These are phyloP conservation scores for Notarius quadriscutis DNA, from an alignment of 2,113 vertebrate genomes.

Conservation along the genomic window DNA sequence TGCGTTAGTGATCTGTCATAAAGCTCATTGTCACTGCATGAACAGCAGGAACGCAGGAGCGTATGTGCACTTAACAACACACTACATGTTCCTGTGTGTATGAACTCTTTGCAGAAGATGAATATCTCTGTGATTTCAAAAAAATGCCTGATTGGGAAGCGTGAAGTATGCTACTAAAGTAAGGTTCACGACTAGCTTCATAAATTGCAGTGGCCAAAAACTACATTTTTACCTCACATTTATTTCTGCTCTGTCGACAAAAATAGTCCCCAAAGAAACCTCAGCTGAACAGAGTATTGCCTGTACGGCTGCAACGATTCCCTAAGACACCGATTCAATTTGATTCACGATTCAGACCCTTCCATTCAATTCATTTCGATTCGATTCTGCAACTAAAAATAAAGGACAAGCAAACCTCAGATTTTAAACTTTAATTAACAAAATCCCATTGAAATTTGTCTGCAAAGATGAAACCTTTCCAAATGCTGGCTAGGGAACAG, in stretches of 20 bases:
- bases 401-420: no score
- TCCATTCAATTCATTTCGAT: no score
- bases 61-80: neutral
- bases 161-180: neutral
- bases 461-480: no score
- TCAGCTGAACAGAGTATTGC: neutral
- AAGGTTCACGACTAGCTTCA: neutral
- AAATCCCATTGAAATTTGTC: no score
- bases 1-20: slow-evolving; percentile 39
- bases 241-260: neutral
- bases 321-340: no score
- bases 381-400: no score
- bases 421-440: no score
- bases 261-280: neutral
- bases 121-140: neutral
- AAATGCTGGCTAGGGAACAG: no score
- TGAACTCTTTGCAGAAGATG: neutral
- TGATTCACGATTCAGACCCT: no score
- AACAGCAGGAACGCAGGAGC: neutral
- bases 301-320: no score
- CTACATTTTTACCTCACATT: neutral
- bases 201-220: neutral
- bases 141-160: neutral
- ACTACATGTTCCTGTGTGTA: no score
- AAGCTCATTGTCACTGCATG: neutral